These are phyloP conservation scores for Clarias batrachus DNA, from an alignment of 2,113 vertebrate genomes.

Conservation along the genomic window DNA sequence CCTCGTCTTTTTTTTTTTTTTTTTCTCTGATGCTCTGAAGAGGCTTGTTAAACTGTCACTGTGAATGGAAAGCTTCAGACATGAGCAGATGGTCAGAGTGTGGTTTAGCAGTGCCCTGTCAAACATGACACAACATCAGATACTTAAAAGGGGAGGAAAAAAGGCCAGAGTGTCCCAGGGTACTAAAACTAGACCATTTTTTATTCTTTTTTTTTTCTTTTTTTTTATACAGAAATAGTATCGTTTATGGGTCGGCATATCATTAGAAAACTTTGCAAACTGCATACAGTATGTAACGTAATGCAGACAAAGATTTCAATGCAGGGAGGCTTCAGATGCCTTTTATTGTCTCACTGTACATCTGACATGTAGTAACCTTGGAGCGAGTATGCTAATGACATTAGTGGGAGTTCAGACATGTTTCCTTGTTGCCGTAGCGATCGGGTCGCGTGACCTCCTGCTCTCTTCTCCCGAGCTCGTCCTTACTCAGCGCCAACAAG, in stretches of 20 bases:
- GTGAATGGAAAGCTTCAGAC: conserved; percentile 19
- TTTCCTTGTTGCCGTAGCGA: conserved; percentile 74
- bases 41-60: conserved; percentile 15
- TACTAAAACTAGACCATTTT: conserved; percentile 12
- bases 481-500: conserved; percentile 87
- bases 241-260: not conserved
- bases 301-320: not conserved
- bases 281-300: not conserved
- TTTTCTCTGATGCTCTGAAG: not conserved
- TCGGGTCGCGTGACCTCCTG: conserved; percentile 85
- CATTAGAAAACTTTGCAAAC: not conserved
- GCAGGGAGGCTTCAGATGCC: not conserved
- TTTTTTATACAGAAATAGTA: not conserved
- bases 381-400: conserved; percentile 46
- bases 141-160: not conserved
- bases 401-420: conserved; percentile 45
- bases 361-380: conserved; percentile 34
- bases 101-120: conserved; percentile 25
- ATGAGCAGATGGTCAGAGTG: conserved; percentile 37
- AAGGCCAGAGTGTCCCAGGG: conserved; percentile 16
- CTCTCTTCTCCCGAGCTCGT: conserved; percentile 82
- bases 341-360: conserved; percentile 4
- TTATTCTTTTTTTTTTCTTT: too few species aligned
- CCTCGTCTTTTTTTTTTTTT: not conserved
- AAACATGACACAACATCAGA: conserved; percentile 34